Base-by-base conservation (phyloP, 2,113 vertebrate species). In the Oreocharis arfaki region DNA sequence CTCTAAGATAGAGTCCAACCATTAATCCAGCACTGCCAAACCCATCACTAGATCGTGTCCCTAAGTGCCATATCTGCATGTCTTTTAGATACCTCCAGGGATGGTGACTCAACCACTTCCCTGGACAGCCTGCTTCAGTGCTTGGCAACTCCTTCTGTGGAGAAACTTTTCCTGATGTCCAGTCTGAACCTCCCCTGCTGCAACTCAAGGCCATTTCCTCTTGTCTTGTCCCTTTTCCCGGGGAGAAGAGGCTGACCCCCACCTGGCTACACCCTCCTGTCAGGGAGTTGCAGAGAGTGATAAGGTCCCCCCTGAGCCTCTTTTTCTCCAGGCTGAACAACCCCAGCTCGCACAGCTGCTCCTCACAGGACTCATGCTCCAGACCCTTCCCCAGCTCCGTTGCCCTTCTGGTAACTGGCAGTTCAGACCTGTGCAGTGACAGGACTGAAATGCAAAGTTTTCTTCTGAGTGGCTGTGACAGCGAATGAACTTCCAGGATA, bases 191-290 rank as follows among this genome's bases (percentile, higher is more conserved):
- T 47, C 17, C 11, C 21, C 12, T 27, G 47, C 18, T 19, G 32
- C 17, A 47, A 23, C 33, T 42, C 60, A 18, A 55, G 26, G 28
- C 26, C 7, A 3, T 74, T 57, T 87, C 4, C 16, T 23, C 46
- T 81, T 2, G 5, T 47, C 23, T 16, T 49, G 3, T 16, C 1
- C 0, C 16, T n/a, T 18, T 18, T 41, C 18, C n/a, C 3, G n/a
- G 15, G 16, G 10, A 73, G 50, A 52, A 56, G 23, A 81, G 24
- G 3, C 4, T 0, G 0, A 27, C 1, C 0, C 22, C 7, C 22
- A 13, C 9, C 20, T 28, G 1, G 0, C 9, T 59, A 6, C 30
- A 9, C 0, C 3, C 10, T 68, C 67, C n/a, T 55, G 10, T 39
- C 47, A 27, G 35, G 12, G 0, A 20, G 11, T 1, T 63, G 13